A percentile compares a stretch with the other conserved stretches of the same genome.
Evolutionary conservation across 2,113 vertebrate genomes (phyloP).

Genomic region (Dromas ardeola): DNA sequence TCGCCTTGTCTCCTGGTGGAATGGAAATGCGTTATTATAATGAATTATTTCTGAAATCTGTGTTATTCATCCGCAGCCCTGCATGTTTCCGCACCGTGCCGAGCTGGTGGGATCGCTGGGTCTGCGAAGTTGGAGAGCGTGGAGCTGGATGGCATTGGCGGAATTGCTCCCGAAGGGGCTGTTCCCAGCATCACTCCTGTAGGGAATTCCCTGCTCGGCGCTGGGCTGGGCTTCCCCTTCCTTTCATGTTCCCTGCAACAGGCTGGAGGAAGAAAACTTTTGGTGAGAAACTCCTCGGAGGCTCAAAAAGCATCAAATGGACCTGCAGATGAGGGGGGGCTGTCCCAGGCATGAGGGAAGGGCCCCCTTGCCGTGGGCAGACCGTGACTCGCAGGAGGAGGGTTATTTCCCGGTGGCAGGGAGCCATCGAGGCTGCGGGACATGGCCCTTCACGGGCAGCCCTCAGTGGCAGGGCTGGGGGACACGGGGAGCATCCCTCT

Average conservation of each 20-base stretch:
- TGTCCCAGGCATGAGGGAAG: neutral
- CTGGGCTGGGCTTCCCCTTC: neutral
- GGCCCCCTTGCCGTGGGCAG: neutral
- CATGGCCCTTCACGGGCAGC: neutral
- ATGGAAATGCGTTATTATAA: neutral
- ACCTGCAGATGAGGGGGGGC: too few relatives aligned
- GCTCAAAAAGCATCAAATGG: neutral
- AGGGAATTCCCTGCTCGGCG: neutral
- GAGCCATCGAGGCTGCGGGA: neutral
- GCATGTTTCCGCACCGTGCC: neutral
- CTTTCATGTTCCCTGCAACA: neutral
- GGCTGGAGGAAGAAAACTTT: neutral
- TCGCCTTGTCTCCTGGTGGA: neutral
- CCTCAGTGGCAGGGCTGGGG: rapidly evolving
- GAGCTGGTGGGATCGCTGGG: neutral
- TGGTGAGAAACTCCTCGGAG: neutral
- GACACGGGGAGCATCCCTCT: neutral
- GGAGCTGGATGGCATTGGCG: neutral
- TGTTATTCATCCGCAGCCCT: neutral
- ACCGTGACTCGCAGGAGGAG: rapidly evolving
- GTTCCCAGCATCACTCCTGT: neutral
- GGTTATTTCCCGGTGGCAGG: rapidly evolving
- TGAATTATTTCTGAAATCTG: neutral
- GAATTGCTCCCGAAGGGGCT: neutral
- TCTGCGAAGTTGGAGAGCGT: rapidly evolving